Evolutionary conservation across 2,797 vertebrate species (phyloP).

Genomic region (Alexandromys oeconomus): DNA sequence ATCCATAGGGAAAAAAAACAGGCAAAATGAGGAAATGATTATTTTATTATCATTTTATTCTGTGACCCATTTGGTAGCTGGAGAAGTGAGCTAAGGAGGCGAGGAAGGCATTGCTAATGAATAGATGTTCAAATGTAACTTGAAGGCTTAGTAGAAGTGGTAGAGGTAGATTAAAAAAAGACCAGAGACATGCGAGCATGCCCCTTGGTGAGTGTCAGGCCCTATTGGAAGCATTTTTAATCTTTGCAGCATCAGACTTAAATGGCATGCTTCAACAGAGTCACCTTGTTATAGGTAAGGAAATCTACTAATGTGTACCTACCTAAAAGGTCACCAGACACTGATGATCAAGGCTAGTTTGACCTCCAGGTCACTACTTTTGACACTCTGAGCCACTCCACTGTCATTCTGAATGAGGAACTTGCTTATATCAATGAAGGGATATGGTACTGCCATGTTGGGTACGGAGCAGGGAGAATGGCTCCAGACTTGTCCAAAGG

Average conservation of each 20-base stretch:
- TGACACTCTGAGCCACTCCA: background rate
- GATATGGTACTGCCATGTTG: background rate
- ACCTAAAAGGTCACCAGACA: background rate
- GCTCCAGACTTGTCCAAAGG: background rate
- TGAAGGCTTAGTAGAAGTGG: background rate
- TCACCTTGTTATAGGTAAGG: background rate
- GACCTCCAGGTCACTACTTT: background rate
- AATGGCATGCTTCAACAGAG: too few species aligned
- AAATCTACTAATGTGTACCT: background rate
- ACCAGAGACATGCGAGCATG: background rate
- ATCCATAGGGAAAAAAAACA: background rate
- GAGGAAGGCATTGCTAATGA: background rate
- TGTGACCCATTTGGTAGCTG: background rate
- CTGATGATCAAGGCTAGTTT: background rate
- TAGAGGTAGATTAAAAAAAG: background rate
- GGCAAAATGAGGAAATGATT: background rate
- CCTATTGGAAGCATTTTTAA: background rate
- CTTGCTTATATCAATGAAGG: background rate
- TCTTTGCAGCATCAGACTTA: background rate
- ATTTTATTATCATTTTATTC: background rate
- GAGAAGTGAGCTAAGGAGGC: background rate
- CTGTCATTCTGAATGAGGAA: background rate
- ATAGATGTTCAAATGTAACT: background rate
- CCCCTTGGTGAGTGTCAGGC: background rate
- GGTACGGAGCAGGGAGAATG: background rate